Evolutionary conservation across 2,888 invertebrate genomes (phyloP), one percentile per base, ranked within the genome.

Genomic region (Epicampocera succincta): DNA sequence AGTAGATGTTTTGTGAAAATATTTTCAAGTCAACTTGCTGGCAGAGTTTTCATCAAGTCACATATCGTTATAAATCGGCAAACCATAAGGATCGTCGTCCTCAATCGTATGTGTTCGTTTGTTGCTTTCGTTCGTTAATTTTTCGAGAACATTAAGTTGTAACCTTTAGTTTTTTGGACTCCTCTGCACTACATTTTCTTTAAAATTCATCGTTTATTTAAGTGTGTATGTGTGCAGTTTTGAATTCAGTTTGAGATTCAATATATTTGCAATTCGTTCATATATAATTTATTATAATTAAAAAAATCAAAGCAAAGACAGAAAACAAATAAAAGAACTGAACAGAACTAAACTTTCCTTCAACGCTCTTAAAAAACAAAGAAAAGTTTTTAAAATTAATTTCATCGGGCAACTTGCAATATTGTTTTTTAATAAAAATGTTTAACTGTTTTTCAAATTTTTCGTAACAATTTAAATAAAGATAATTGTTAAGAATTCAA

Each of bases 141-240:
- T 89, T 89, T 90, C 89, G 89, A 89, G 89, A 90, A 89, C 87
- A 89, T 89, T 89, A 89, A 90, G 90, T 89, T 88, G 87, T 89
- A 88, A 89, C 78, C 82, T 82, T 82, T 82, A 82, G 82, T 82
- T 82, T 82, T 89, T 89, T 88, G 89, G 87, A 89, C 88, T 89
- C 89, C 89, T 88, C 89, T 89, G 89, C 89, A 89, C 89, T 87
- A 87, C 71, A 78, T 72, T 72, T 78, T 73, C 66, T 72, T 72
- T 66, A 54, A 29, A 40, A 46, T 65, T 78, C 29, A 56, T 46
- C 33, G 56, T 75, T 50, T 69, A 25, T 33, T 33, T 63, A 19
- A 75, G 40, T 68, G 75, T 69, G 69, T 61, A 66, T 60, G 60
- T 52, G 58, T 69, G 56, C 86, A 87, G 86, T 87, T 88, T 87